A percentile compares a stretch with the other conserved stretches of the same genome.
Conservation (phyloP, 2,888 invertebrate species). For the Ommatoiulus sabulosus region DNA sequence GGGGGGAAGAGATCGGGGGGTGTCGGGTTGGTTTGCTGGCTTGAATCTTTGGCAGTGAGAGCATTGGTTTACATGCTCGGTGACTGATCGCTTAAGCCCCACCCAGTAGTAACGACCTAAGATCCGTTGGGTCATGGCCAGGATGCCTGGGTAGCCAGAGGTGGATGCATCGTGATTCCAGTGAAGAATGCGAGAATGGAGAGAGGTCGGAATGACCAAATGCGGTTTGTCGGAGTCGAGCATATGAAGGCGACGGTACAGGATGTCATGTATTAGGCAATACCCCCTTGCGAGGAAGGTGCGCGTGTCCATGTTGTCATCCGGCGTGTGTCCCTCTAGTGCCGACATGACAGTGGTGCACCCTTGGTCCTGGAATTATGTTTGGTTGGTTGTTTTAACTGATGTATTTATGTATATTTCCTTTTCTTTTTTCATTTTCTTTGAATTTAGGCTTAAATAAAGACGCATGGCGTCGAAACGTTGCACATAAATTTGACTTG, state of each 20-base stretch:
- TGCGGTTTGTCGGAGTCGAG: not conserved
- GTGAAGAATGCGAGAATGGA: not conserved
- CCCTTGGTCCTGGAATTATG: not conserved
- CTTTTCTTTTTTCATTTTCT: too few species aligned
- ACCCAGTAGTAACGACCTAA: too few species aligned
- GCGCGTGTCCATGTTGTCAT: too few species aligned
- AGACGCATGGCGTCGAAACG: too few species aligned
- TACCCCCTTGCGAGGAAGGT: not conserved
- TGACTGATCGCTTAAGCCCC: too few species aligned
- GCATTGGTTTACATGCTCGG: not conserved
- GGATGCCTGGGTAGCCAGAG: not conserved
- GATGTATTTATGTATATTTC: too few species aligned
- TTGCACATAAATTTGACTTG: too few species aligned
- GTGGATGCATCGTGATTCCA: not conserved
- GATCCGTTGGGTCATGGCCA: not conserved
- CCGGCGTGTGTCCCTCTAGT: not conserved
- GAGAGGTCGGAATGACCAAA: not conserved
- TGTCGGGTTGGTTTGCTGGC: too few species aligned
- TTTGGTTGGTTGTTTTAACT: too few species aligned
- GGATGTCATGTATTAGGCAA: not conserved
- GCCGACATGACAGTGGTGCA: not conserved
- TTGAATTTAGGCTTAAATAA: too few species aligned
- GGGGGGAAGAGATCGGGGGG: not conserved
- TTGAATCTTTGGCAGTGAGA: not conserved
- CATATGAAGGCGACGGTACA: not conserved